Base-by-base conservation (phyloP, 2,888 invertebrate genomes). In the Drymonia ruficornis region DNA sequence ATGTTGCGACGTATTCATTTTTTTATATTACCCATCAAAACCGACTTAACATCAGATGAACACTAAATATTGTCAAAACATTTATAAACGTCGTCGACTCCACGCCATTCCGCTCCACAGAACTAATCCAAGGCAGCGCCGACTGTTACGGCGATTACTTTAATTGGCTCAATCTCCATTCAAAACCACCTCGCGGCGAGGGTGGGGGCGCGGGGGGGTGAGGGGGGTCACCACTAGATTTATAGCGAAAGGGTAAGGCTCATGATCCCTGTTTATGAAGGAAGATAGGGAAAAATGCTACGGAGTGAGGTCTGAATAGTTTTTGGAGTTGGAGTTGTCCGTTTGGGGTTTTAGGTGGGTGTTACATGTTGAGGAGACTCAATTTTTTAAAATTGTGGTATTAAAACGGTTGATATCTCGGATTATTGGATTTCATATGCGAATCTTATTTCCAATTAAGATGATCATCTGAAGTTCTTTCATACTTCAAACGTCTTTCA, bases 61-160 rank as follows among this genome's bases (percentile, higher is more conserved):
- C 9, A 34, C 6, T 4, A 34, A 34, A 9, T 8, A 34, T 34
- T 8, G 13, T 34, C 34, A n/a, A 36, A n/a, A 36, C 3, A n/a
- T n/a, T 5, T n/a, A 36, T 36, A n/a, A 13, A 4, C 8, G 53
- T 62, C 49, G 50, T 28, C 83, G 59, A 67, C 85, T 86, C 88
- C 72, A 84, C 56, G 0, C 40, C 63, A 49, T 51, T 61, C 56
- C 53, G 49, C 61, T 67, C 87, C 87, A 74, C 85, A 86, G 86
- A 88, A 89, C 93, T 94, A 94, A 94, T 94, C 94, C 94, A 93
- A 93, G 94, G 94, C 94, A 94, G 93, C 94, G 94, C 94, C 94
- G 93, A 94, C 94, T 94, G 94, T 94, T 94, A 93, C 93, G 93
- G 94, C 93, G 94, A 94, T 94, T 94, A 94, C 94, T 94, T 94